These are phyloP conservation scores for Crotalus tigris DNA, from an alignment of 2,113 vertebrate species.

Conservation along the genomic window DNA sequence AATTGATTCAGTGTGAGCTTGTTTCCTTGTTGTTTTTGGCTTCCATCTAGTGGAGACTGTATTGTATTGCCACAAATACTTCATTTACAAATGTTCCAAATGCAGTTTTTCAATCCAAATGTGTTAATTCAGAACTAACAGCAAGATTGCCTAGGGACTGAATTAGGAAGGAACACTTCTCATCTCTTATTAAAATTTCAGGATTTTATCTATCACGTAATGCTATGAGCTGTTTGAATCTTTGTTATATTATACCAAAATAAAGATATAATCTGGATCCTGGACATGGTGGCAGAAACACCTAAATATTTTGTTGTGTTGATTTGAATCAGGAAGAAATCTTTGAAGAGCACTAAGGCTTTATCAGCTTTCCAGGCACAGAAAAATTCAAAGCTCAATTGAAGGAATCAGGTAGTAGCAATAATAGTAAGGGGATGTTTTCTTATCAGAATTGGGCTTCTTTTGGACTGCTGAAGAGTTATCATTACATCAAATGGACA, in stretches of 20 bases:
- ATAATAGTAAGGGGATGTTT: background rate
- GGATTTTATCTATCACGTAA: background rate
- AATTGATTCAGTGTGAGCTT: rapidly evolving
- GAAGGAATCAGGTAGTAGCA: background rate
- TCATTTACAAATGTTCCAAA: background rate
- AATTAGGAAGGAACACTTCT: background rate
- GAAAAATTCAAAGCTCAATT: background rate
- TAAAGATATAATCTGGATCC: background rate
- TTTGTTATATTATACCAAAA: background rate
- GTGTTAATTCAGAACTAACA: background rate
- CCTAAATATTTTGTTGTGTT: background rate
- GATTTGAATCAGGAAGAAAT: background rate
- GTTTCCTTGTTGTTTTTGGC: slow-evolving; percentile 31
- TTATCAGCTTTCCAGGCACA: background rate
- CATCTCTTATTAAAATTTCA: background rate
- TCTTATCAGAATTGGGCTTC: background rate
- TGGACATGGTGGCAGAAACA: background rate
- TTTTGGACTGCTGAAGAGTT: background rate
- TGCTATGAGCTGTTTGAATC: background rate
- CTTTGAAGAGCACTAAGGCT: background rate
- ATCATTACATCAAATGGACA: background rate
- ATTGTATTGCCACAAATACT: background rate
- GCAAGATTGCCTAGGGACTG: background rate
- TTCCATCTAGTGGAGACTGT: slow-evolving; percentile 48
- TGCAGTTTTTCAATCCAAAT: background rate